phyloP scores from a whole-genome alignment of 2,113 vertebrate genomes.

The Saccopteryx leptura region DNA sequence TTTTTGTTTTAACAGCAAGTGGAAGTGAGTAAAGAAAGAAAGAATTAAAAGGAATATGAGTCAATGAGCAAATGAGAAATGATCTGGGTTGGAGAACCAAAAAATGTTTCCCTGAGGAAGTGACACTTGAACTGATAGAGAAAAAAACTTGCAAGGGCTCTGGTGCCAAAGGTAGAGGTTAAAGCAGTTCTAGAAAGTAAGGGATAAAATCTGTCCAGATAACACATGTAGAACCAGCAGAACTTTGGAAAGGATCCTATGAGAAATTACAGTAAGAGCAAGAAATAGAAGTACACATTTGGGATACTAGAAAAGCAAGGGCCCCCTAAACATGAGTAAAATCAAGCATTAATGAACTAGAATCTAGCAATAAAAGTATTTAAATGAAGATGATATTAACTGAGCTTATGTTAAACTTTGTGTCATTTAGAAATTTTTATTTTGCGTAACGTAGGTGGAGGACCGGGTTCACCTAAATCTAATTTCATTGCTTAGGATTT shows the following conservation, averaged over 20 bases:
- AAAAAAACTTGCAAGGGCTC: background rate
- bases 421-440: constrained; percentile 19
- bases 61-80: constrained; percentile 3
- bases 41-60: background rate
- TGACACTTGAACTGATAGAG: background rate
- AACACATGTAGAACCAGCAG: background rate
- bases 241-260: background rate
- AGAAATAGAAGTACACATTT: constrained; percentile 34
- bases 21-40: constrained; percentile 16
- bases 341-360: background rate
- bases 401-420: background rate
- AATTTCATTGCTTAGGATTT: background rate
- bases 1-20: background rate
- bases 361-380: background rate
- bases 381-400: constrained; percentile 3
- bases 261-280: background rate
- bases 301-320: constrained; percentile 14
- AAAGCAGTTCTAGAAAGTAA: constrained; percentile 9
- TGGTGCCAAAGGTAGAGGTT: background rate
- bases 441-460: background rate
- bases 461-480: background rate
- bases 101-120: constrained; percentile 10
- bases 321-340: background rate
- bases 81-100: background rate
- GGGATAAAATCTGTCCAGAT: background rate